Evolutionary conservation across 2,888 invertebrate species (phyloP), one percentile per base, ranked within the genome.

Genomic region (Sphaeridia pumilis): DNA sequence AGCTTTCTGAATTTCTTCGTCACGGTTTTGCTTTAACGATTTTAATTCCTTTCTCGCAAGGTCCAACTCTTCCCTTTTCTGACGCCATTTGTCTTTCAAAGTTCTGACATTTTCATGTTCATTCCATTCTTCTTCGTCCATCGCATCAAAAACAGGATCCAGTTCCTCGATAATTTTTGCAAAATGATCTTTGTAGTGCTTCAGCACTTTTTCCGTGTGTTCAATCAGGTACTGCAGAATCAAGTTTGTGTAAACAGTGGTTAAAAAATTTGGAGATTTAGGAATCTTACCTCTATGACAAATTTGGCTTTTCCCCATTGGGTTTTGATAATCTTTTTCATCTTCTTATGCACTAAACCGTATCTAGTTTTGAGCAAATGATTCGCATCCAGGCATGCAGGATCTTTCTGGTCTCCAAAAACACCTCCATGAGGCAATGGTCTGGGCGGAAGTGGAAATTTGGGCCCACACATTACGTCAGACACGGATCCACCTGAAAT

Each of bases 371-470:
- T 52, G 4, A 55, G 34, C 5, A 64, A 57, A 24, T 56, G 57
- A 25, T 58, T 60, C 17, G 42, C 49, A 5, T 57, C 49, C 17
- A 49, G 52, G 38, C 64, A 64, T n/a, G 44, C 4, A 10, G 57
- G 54, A 42, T 61, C 61, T 43, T 56, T 58, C 10, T 44, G 21
- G 44, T 64, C 55, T n/a, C 58, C 64, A 28, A 52, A 60, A 27
- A 64, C 58, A 28, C 60, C 60, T 25, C 60, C 60, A 27, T 62
- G 62, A n/a, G 58, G 60, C 22, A 54, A 56, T 7, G 64, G 64
- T 14, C 64, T 49, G n/a, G 64, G 61, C 2, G 61, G 59, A 3
- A 64, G 47, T 5, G 64, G 64, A 44, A 54, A 62, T n/a, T 46
- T 53, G 25, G 58, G 56, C 10, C 60, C 58, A 44, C 64, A 64